Percentiles rank a stretch among this genome's conserved stretches.
These are phyloP conservation scores for Tryphoninae sp. DNA, from an alignment of 2,888 invertebrate genomes.

Conservation along the genomic window DNA sequence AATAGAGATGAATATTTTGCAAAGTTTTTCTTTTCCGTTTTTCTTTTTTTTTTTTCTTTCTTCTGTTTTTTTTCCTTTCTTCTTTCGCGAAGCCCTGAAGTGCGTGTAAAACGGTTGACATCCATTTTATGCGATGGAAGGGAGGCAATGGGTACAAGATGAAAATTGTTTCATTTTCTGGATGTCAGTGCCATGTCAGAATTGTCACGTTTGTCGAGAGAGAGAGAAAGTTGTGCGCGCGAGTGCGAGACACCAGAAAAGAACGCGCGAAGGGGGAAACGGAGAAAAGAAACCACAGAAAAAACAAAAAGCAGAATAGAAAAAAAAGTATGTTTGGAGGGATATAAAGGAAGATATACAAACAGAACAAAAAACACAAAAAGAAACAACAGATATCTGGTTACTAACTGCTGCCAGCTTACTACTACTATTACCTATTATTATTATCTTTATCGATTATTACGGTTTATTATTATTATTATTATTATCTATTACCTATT, in stretches of 20 bases:
- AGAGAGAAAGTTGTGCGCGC: conserved; percentile 71
- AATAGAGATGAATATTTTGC: conserved; percentile 43
- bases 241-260: conserved; percentile 27
- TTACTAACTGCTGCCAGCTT: conserved; percentile 81
- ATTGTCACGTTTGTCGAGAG: conserved; percentile 75
- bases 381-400: conserved; percentile 71
- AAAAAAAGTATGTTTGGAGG: conserved; percentile 14
- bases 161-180: conserved; percentile 64
- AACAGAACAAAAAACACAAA: conserved; percentile 27
- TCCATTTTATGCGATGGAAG: conserved; percentile 24
- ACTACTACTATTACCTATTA: conserved; percentile 76
- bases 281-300: background rate
- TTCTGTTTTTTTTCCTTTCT: conserved; percentile 26
- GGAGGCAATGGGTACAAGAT: background rate
- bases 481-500: conserved; percentile 63
- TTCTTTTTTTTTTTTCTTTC: conserved; percentile 20
- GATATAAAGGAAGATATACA: conserved; percentile 16
- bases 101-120: conserved; percentile 34
- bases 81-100: conserved; percentile 57
- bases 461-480: conserved; percentile 78
- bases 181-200: conserved; percentile 80
- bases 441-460: conserved; percentile 76
- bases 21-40: conserved; percentile 35
- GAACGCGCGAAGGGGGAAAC: conserved; percentile 12
- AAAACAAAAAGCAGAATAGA: conserved; percentile 22